phyloP scores from a whole-genome alignment of 2,888 invertebrate species.

The Pachymerium ferrugineum region DNA sequence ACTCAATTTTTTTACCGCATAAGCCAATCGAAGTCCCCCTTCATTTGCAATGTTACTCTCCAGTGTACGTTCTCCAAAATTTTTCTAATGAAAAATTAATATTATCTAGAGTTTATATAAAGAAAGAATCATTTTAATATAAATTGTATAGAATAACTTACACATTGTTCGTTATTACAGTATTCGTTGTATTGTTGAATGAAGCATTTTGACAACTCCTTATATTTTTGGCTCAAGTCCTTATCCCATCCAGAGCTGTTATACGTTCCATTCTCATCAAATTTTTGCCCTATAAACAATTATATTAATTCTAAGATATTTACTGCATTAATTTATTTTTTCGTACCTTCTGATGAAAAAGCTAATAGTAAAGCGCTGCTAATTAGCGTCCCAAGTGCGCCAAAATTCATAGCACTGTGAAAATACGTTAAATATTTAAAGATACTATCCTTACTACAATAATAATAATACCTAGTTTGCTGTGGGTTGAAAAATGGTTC shows the following conservation, averaged over 20 bases:
- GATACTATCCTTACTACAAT: not conserved
- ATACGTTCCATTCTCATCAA: not conserved
- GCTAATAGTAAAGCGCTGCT: not conserved
- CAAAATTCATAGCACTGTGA: not conserved
- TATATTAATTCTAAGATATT: not conserved
- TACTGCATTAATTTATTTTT: not conserved
- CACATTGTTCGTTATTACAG: not conserved
- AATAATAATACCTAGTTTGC: not conserved
- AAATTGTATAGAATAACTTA: not conserved
- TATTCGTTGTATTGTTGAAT: slow-evolving; percentile 34
- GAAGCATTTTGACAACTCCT: slow-evolving; percentile 38
- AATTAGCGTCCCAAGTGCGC: not conserved
- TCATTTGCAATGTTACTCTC: not conserved
- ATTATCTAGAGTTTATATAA: not conserved
- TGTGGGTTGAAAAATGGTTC: not conserved
- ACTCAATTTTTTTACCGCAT: not conserved
- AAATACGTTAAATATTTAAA: not conserved
- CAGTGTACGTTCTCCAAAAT: not conserved
- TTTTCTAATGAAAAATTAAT: not conserved
- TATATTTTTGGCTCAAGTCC: not conserved
- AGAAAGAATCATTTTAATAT: no score
- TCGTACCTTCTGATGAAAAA: not conserved
- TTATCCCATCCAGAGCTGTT: not conserved
- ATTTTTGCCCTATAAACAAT: not conserved
- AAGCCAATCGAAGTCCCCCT: not conserved